Percentiles rank a stretch among this genome's conserved stretches.
Evolutionary conservation across 1,140 invertebrate species (phyloP).

Genomic region (Camponotus pennsylvanicus): DNA sequence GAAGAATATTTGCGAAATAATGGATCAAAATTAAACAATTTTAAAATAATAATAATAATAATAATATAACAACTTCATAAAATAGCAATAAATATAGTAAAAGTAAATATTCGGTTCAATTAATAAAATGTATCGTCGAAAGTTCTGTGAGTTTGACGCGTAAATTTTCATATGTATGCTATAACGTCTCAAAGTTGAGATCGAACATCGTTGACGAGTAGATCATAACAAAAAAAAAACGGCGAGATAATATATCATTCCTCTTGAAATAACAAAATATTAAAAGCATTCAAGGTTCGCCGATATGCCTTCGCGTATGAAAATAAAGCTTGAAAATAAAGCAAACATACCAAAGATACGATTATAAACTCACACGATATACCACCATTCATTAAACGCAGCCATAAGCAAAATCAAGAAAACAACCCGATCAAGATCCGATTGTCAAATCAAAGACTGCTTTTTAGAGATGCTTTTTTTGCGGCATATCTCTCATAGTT

Average conservation of each 20-base stretch:
- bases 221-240: not conserved
- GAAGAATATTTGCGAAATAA: conserved; percentile 1
- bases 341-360: not conserved
- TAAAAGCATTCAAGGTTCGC: not conserved
- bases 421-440: not conserved
- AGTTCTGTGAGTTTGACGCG: not conserved
- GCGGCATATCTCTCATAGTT: not conserved
- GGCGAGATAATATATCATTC: conserved; percentile 22
- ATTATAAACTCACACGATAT: not conserved
- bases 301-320: not conserved
- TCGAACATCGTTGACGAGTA: not conserved
- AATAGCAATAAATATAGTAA: conserved; percentile 4
- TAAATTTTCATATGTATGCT: not conserved
- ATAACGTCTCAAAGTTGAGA: conserved; percentile 3
- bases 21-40: not conserved
- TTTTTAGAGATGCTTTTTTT: not conserved
- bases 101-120: not conserved
- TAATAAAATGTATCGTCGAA: not conserved
- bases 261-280: conserved; percentile 35
- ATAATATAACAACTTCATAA: not conserved
- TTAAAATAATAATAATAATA: no score
- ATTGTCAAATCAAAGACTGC: conserved; percentile 2
- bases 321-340: not conserved
- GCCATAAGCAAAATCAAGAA: no score
- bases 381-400: not conserved